A percentile compares a stretch with the other conserved stretches of the same genome.
phyloP scores from a whole-genome alignment of 2,888 invertebrate genomes.

The Lasioglossum morio region DNA sequence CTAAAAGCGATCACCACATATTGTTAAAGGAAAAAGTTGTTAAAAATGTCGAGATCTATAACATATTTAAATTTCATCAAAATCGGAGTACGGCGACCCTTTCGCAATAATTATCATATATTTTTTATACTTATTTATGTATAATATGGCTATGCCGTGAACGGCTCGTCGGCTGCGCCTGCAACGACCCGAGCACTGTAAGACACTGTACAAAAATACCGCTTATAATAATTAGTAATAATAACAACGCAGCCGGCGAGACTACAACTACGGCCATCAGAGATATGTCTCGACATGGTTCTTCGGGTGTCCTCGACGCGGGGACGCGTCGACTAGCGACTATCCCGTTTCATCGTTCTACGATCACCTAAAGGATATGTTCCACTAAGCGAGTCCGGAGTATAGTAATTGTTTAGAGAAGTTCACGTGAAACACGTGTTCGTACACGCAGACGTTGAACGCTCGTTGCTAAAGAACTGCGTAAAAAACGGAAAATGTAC shows the following conservation, averaged over 20 bases:
- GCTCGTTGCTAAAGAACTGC: not conserved
- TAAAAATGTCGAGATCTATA: too few species aligned
- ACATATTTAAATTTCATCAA: too few species aligned
- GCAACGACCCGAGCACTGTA: slow-evolving; percentile 80
- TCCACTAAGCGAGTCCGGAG: slow-evolving; percentile 61
- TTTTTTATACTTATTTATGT: slow-evolving; percentile 19
- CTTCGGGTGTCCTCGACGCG: slow-evolving; percentile 64
- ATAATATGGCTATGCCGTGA: slow-evolving; percentile 65
- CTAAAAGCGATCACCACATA: too few species aligned
- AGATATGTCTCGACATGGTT: slow-evolving; percentile 82
- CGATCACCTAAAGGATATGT: slow-evolving; percentile 64
- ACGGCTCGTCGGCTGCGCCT: slow-evolving; percentile 77
- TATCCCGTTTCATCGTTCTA: slow-evolving; percentile 57
- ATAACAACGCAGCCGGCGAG: slow-evolving; percentile 78
- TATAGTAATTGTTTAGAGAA: not conserved
- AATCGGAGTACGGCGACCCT: too few species aligned
- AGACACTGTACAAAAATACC: slow-evolving; percentile 84
- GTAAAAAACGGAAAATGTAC: not conserved
- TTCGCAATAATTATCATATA: too few species aligned
- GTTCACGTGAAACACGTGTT: not conserved
- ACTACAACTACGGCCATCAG: slow-evolving; percentile 70
- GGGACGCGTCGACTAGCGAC: slow-evolving; percentile 42
- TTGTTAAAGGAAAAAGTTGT: too few species aligned
- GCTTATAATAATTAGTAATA: slow-evolving; percentile 77
- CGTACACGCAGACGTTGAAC: not conserved